These are phyloP conservation scores for Archocentrus centrarchus DNA, from an alignment of 2,113 vertebrate species.

Conservation along the genomic window DNA sequence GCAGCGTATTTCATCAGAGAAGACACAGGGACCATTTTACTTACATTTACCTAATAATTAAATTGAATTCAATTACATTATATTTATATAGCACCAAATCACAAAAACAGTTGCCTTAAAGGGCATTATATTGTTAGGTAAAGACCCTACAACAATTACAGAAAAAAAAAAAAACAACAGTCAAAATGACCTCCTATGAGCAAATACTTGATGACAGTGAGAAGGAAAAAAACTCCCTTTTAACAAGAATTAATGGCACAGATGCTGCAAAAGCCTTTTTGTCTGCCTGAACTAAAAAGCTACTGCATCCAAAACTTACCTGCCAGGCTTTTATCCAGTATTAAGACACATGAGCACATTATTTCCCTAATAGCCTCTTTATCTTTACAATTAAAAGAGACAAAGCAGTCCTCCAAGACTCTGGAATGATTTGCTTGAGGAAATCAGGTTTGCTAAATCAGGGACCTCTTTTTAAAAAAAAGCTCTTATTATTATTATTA, in stretches of 20 bases:
- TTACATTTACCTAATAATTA: not conserved
- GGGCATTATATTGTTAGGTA: no score
- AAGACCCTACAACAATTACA: no score
- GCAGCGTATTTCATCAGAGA: not conserved
- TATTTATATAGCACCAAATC: no score
- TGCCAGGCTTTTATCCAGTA: not conserved
- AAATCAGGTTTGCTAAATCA: not conserved
- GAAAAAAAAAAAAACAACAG: no score
- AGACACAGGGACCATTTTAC: not conserved
- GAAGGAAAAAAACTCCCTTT: no score
- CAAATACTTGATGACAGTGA: no score
- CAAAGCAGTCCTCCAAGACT: not conserved
- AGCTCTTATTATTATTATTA: not conserved
- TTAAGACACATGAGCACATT: not conserved
- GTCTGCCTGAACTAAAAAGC: not conserved
- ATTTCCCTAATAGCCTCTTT: not conserved
- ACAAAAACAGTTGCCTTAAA: no score
- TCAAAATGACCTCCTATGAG: no score
- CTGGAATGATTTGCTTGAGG: not conserved
- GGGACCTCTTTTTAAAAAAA: not conserved
- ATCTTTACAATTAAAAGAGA: not conserved
- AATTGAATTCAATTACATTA: no score
- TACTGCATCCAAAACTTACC: not conserved
- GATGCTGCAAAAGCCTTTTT: not conserved
- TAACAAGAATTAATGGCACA: no score